Evolutionary conservation across 1,140 invertebrate genomes (phyloP), one percentile per base, ranked within the genome.

Genomic region (Galleria mellonella): DNA sequence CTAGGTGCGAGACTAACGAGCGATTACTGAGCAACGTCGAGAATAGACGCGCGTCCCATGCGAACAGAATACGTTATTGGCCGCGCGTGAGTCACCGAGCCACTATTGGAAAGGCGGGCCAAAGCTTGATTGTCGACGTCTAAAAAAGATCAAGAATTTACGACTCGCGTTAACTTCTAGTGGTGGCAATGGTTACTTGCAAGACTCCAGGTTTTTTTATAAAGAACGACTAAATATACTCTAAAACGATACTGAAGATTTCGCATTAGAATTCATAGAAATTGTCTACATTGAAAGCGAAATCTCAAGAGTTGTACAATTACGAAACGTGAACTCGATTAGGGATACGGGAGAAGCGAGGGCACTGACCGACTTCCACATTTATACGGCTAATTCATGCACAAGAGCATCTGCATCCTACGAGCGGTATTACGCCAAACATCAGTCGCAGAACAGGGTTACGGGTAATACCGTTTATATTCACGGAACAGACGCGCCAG

Each of bases 351-450:
- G 52, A 41, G 47, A 11, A 50, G 62, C 56, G 73, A 64, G 77
- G 69, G 67, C 77, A 76, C 60, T 77, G 81, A 82, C 81, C 81
- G 73, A 79, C 64, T 75, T 79, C 70, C 77, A 72, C 63, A 72
- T 76, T 78, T 76, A 74, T 65, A 74, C 72, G 68, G 67, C 67
- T 81, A 78, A 82, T 74, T 76, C 75, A 78, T 74, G 65, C 71
- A 65, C 62, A 68, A 65, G 61, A 71, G 59, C 70, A 66, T 76
- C 71, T 76, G 72, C 72, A 72, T 72, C 68, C 62, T 67, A 69
- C 64, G 62, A 60, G 50, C 45, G 54, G 49, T 42, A 46, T 60
- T 62, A 57, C 60, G 62, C 60, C 58, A 63, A 58, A 47, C 45
- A 28, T 29, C 35, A 49, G 17, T 44, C 40, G 40, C 51, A 42